Percentiles rank a stretch among this genome's conserved stretches.
These are phyloP conservation scores for Eucidaris tribuloides DNA, from an alignment of 35 echinoderm and acorn worm species.

Conservation along the genomic window DNA sequence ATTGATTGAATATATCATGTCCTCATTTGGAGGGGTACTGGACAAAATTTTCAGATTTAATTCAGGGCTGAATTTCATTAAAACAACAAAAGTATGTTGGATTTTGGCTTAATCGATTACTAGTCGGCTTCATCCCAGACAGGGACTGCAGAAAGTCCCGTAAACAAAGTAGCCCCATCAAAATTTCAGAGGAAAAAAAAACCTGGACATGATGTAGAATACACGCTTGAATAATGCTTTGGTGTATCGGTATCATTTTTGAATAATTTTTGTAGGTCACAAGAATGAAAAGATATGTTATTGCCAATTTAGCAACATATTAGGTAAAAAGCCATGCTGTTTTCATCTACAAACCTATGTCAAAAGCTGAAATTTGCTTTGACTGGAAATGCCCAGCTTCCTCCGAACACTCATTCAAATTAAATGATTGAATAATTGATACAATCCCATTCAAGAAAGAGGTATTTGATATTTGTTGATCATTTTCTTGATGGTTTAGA, in stretches of 20 bases:
- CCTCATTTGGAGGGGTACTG: too few species aligned
- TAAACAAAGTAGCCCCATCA: too few species aligned
- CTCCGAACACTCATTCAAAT: neutral
- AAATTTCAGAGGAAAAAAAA: too few species aligned
- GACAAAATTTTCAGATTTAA: too few species aligned
- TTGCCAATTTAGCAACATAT: slow-evolving; percentile 45
- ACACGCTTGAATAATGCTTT: slow-evolving; percentile 21
- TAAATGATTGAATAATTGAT: neutral
- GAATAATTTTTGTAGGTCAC: slow-evolving; percentile 60
- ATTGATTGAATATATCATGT: too few species aligned
- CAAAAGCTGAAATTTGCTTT: slow-evolving; percentile 29
- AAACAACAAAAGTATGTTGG: too few species aligned
- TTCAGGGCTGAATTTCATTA: too few species aligned
- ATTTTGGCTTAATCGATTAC: too few species aligned
- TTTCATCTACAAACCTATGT: slow-evolving; percentile 2
- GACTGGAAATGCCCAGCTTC: neutral
- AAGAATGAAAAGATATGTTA: slow-evolving; percentile 55
- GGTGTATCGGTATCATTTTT: slow-evolving; percentile 47
- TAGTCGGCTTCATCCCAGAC: too few species aligned
- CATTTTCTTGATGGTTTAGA: neutral
- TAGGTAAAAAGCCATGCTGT: slow-evolving; percentile 36
- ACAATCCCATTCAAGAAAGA: neutral
- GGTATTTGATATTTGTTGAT: neutral
- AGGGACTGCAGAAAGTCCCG: too few species aligned
- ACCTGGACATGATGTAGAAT: too few species aligned